Conservation (phyloP, 2,113 vertebrate genomes). For the Raphicerus campestris region DNA sequence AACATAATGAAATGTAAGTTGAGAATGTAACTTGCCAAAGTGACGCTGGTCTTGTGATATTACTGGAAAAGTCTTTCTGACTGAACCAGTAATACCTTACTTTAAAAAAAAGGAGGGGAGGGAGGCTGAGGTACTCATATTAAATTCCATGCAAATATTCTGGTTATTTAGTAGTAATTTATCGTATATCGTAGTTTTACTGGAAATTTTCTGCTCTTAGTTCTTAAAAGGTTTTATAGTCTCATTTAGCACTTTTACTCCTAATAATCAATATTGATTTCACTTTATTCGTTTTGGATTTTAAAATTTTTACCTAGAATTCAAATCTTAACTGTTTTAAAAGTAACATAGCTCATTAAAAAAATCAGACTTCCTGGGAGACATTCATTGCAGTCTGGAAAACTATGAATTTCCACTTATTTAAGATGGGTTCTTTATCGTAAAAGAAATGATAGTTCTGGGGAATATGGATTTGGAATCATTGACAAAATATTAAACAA, state of each 20-base stretch:
- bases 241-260: conserved; percentile 79
- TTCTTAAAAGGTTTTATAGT: conserved; percentile 82
- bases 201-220: conserved; percentile 78
- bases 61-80: conserved; percentile 64
- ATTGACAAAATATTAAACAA: not conserved
- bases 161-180: conserved; percentile 80
- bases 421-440: not conserved
- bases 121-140: conserved; percentile 66
- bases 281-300: conserved; percentile 70
- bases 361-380: conserved; percentile 23
- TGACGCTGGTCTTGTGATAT: conserved; percentile 36
- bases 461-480: not conserved
- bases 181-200: conserved; percentile 79
- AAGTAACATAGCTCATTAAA: conserved; percentile 55
- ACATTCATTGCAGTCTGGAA: not conserved
- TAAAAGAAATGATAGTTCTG: conserved; percentile 5
- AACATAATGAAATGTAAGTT: conserved; percentile 72
- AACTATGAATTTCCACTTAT: conserved; percentile 39
- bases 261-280: conserved; percentile 85
- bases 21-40: conserved; percentile 73
- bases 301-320: conserved; percentile 63
- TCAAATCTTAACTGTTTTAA: conserved; percentile 67
- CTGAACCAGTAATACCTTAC: conserved; percentile 63
- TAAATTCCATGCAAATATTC: conserved; percentile 79
- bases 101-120: conserved; percentile 50